These are phyloP conservation scores for Aptenodytes patagonicus DNA, from an alignment of 2,113 vertebrate species.

Conservation along the genomic window DNA sequence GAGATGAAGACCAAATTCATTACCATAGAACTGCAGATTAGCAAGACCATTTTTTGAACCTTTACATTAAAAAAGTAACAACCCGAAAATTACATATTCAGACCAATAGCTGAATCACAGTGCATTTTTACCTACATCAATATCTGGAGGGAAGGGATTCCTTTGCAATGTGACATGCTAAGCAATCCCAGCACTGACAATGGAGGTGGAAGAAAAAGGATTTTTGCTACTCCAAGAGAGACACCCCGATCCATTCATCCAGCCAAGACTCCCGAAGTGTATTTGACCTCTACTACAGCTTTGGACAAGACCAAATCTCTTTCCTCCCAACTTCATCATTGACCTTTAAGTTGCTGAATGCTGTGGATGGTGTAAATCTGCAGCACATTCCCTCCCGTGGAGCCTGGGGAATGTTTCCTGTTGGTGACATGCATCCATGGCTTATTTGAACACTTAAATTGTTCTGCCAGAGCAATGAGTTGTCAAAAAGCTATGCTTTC, in stretches of 20 bases:
- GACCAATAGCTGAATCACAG: not conserved
- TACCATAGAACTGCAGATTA: not conserved
- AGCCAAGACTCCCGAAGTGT: not conserved
- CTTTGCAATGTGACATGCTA: not conserved
- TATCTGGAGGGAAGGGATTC: not conserved
- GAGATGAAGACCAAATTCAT: not conserved
- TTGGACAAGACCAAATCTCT: not conserved
- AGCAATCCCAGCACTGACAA: not conserved
- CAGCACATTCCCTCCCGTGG: not conserved
- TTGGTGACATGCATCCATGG: not conserved
- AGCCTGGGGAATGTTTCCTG: not conserved
- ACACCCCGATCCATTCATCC: not conserved
- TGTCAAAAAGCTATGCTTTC: not conserved
- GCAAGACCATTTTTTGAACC: not conserved
- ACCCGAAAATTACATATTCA: not conserved
- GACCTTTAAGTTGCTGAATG: not conserved
- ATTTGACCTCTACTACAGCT: not conserved
- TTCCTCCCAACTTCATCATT: not conserved
- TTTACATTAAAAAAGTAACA: not conserved
- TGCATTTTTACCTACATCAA: too few relatives aligned
- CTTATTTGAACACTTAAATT: not conserved
- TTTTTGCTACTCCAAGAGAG: not conserved
- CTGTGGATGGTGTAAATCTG: not conserved
- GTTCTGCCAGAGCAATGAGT: not conserved
- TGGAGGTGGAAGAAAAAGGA: not conserved